Percentiles rank a stretch among this genome's conserved stretches.
phyloP scores from a whole-genome alignment of 1,140 invertebrate genomes.

The Stegodyphus mimosarum region DNA sequence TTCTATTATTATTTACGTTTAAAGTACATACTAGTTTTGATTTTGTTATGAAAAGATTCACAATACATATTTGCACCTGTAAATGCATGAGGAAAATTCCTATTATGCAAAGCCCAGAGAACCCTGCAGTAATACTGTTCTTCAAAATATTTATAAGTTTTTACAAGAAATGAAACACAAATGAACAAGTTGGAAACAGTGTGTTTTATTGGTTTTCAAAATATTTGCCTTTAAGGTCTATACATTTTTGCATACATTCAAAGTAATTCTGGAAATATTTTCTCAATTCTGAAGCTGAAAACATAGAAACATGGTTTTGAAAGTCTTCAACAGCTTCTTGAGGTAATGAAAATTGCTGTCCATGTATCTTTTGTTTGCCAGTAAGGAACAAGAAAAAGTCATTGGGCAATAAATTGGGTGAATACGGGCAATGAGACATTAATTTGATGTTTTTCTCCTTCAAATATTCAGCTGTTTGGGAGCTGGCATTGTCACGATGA shows the following conservation, averaged over 20 bases:
- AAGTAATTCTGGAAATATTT: neutral
- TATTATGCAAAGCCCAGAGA: too few relatives aligned
- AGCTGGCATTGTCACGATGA: neutral
- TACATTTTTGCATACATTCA: constrained; percentile 4
- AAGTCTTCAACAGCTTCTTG: neutral
- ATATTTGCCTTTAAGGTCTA: neutral
- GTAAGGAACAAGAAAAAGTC: neutral
- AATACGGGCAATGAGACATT: neutral
- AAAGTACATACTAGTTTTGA: too few relatives aligned
- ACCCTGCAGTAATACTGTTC: too few relatives aligned
- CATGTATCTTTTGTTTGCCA: neutral
- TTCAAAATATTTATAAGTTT: too few relatives aligned
- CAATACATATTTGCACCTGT: too few relatives aligned
- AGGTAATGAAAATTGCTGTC: neutral
- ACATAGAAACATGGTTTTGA: neutral
- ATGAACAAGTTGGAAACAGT: too few relatives aligned
- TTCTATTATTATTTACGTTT: too few relatives aligned
- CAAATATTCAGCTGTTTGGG: neutral
- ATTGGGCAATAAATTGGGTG: neutral
- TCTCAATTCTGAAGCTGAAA: neutral
- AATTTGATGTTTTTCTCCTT: neutral
- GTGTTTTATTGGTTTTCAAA: constrained; percentile 2
- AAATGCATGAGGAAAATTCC: too few relatives aligned
- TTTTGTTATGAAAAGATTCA: too few relatives aligned
- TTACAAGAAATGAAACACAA: too few relatives aligned